Base-by-base conservation (phyloP, 2,888 invertebrate species). In the Marronus borbonicus region DNA sequence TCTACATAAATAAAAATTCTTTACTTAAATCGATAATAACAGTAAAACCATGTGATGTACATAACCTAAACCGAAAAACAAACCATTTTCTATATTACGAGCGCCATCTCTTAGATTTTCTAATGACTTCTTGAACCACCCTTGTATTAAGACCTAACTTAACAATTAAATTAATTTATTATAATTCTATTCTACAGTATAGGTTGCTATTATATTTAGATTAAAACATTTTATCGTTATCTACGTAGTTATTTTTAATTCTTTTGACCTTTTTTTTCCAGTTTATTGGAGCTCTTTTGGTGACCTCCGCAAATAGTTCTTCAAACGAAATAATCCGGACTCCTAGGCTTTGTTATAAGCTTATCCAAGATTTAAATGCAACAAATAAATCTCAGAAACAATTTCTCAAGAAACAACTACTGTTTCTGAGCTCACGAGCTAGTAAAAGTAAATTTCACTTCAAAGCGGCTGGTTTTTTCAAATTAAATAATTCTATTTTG, bases 391-490 rank as follows among this genome's bases (percentile, higher is more conserved):
- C 52, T 10, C 76, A 76, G 55, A 36, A 65, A 24, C 39, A 65
- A 17, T 49, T 66, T 20, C 39, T 76, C 17, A 62, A 31, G 50
- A 66, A 52, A 76, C 64, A 65, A 50, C 65, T 76, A 31, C 31
- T 76, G 14, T 2, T 65, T 28, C n/a, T 66, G 4, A 65, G 65
- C 20, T n/a, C 44, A 5, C 52, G 62, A 44, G 14, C 76, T 24
- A 52, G 12, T 20, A 65, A 55, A 17, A 65, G 52, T 14, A 66
- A 66, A 20, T 66, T 64, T 36, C 39, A 66, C 28, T 76, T 76
- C 17, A 64, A 76, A 50, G 76, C 76, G 1, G 76, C 76, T 17
- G 76, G 76, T 20, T 66, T 76, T 17, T 76, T 76, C 49, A 44
- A 50, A 12, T 52, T 76, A 17, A 66, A 76, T 52, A 64, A 76